phyloP scores from a whole-genome alignment of 2,888 invertebrate species.

The Augochlorella aurata region DNA sequence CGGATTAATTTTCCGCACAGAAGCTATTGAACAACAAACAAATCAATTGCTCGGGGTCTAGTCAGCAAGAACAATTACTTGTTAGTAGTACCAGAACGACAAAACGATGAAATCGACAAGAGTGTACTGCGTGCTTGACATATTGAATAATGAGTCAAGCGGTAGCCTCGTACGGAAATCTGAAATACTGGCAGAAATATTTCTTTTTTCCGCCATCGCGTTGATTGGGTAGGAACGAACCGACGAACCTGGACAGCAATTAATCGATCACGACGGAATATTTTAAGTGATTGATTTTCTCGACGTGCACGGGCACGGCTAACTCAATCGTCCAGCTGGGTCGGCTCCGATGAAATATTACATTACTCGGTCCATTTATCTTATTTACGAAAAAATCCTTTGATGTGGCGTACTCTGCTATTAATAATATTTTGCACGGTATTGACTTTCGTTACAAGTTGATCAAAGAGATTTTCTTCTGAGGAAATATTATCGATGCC shows the following conservation, averaged over 20 bases:
- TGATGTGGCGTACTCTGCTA: background rate
- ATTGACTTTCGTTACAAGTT: background rate
- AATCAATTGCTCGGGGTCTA: background rate
- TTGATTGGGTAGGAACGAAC: slow-evolving; percentile 34
- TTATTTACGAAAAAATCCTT: background rate
- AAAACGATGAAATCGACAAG: slow-evolving; percentile 59
- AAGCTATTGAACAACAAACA: background rate
- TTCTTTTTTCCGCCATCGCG: slow-evolving; percentile 2
- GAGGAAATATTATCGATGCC: background rate
- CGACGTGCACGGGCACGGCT: slow-evolving; percentile 2
- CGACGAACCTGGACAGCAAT: slow-evolving; percentile 28
- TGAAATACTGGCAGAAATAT: slow-evolving; percentile 31
- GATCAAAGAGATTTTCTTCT: background rate
- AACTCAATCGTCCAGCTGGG: slow-evolving; percentile 17
- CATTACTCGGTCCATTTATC: background rate
- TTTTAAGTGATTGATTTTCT: slow-evolving; percentile 14
- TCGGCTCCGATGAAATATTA: background rate
- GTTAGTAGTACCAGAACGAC: slow-evolving; percentile 40
- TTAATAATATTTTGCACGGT: background rate
- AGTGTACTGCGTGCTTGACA: slow-evolving; percentile 37
- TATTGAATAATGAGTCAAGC: slow-evolving; percentile 48
- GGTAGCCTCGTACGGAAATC: slow-evolving; percentile 64
- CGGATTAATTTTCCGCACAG: background rate
- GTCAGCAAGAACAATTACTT: background rate
- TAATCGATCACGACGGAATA: slow-evolving; percentile 37